phyloP scores from a whole-genome alignment of 2,888 invertebrate species.

The Cephus spinipes region DNA sequence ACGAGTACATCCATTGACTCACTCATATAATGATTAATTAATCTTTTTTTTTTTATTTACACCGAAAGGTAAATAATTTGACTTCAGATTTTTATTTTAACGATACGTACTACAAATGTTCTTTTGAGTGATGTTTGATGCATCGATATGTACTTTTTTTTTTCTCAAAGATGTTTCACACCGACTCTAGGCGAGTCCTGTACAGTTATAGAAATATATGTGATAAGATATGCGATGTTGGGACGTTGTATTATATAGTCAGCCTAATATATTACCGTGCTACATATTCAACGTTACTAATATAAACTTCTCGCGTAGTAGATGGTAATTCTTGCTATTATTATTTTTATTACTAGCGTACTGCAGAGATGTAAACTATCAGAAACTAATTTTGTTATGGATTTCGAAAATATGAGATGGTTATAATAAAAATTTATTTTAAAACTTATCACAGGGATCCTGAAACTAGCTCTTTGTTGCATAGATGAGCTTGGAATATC shows the following conservation, averaged over 20 bases:
- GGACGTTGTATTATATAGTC: conserved; percentile 20
- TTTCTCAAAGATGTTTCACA: not conserved
- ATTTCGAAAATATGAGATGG: not conserved
- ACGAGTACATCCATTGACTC: not conserved
- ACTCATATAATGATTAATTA: conserved; percentile 21
- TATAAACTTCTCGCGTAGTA: not conserved
- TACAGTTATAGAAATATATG: conserved; percentile 9
- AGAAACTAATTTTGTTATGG: conserved; percentile 4
- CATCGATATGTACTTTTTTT: not conserved
- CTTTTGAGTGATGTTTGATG: not conserved
- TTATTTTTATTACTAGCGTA: not conserved
- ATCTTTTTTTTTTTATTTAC: conserved; percentile 21
- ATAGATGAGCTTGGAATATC: not conserved
- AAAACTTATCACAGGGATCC: not conserved
- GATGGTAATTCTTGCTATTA: not conserved
- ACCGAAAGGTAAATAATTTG: not conserved
- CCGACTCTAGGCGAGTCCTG: not conserved
- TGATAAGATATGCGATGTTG: conserved; percentile 20
- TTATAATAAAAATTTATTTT: conserved; percentile 6
- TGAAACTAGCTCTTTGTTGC: not conserved
- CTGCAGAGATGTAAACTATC: not conserved
- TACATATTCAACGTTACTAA: conserved; percentile 12
- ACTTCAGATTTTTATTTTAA: not conserved
- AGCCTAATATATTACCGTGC: conserved; percentile 11
- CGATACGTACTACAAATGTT: not conserved